Evolutionary conservation across 2,113 vertebrate genomes (phyloP), one percentile per base, ranked within the genome.

Genomic region (Crotalus horridus): DNA sequence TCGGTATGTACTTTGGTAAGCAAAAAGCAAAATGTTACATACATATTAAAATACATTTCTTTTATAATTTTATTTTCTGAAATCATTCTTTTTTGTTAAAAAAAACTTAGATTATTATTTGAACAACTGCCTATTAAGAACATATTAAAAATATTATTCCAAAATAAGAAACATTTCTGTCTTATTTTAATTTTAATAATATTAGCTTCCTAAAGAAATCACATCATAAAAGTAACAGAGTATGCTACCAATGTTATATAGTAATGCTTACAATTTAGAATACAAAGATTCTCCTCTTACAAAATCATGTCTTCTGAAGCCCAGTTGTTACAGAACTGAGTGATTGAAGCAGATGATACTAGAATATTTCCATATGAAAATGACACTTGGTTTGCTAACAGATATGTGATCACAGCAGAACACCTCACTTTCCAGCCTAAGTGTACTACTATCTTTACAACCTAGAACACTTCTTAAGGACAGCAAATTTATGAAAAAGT

Each of bases 261-360:
- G 95, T 0, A 94, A 17, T 0, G 92, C 93, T 93, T 26, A 69
- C 88, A n/a, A 91, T 33, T 59, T 90, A 91, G 94, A 92, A 90
- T 17, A 90, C 92, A 94, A n/a, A 0, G 85, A 43, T 89, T 94
- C 59, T 89, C 56, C 93, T 95, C 91, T 89, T 33, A 85, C 59
- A 92, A 90, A 85, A 94, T 46, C 53, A 7, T 90, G 69, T 54
- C 94, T 93, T 85, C 59, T 17, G 1, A 3, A 1, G 53, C 93
- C 91, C 92, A 95, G 96, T 95, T 96, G 97, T 53, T 88, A 93
- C 95, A 56, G 39, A 15, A 0, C 69, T 95, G 95, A 98, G 95
- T 12, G 95, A 97, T 94, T 0, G 95, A 94, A 90, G 94, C 97
- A 97, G 96, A 97, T 97, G 97, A 43, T 39, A 2, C 85, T 51